Evolutionary conservation across 2,888 invertebrate genomes (phyloP).

Genomic region (Pseudanteris insignis): DNA sequence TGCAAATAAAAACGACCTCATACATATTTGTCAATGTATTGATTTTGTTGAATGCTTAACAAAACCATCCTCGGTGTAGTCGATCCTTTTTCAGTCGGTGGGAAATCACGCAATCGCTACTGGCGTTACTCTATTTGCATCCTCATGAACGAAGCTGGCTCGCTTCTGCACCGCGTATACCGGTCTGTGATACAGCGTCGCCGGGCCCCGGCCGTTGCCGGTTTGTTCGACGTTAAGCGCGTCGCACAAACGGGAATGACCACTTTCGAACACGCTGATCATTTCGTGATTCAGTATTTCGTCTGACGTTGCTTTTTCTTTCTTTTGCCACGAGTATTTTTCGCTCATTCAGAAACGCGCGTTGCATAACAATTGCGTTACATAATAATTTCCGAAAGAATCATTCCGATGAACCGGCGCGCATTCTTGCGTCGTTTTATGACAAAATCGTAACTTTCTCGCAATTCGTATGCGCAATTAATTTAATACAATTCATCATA

Average conservation of each 20-base stretch:
- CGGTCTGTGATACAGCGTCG: conserved; percentile 31
- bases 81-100: conserved; percentile 38
- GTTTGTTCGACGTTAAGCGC: conserved; percentile 19
- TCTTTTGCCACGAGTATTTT: conserved; percentile 17
- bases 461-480: too few relatives aligned
- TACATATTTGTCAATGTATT: too few relatives aligned
- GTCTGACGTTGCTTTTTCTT: conserved; percentile 16
- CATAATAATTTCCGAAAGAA: conserved; percentile 22
- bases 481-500: too few relatives aligned
- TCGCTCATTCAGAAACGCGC: conserved; percentile 28
- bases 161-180: conserved; percentile 26
- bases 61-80: conserved; percentile 16
- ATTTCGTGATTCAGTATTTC: conserved; percentile 38
- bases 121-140: conserved; percentile 59
- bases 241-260: conserved; percentile 36
- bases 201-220: conserved; percentile 29
- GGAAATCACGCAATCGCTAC: conserved; percentile 59
- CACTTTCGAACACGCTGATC: conserved; percentile 40
- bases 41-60: too few relatives aligned
- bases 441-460: conserved; percentile 15
- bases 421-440: conserved; percentile 2
- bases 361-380: conserved; percentile 27
- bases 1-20: too few relatives aligned
- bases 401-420: conserved; percentile 14
- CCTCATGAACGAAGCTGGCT: conserved; percentile 44